These are phyloP conservation scores for Hapalemur alaotrensis DNA, from an alignment of 2,797 vertebrate genomes.

Conservation along the genomic window DNA sequence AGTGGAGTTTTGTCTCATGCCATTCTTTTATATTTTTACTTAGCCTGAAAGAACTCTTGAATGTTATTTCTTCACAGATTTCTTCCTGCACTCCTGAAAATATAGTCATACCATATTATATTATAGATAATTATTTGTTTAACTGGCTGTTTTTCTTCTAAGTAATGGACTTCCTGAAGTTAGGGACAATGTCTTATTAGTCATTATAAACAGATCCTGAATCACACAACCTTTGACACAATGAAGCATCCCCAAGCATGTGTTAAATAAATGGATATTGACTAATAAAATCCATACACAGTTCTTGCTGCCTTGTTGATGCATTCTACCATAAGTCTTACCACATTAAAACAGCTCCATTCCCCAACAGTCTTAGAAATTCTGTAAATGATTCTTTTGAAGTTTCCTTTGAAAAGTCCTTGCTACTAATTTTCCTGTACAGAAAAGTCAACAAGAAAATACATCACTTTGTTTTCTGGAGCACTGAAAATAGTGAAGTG, in stretches of 20 bases:
- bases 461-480: conserved; percentile 8
- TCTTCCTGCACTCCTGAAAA: neutral
- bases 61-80: neutral
- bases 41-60: conserved; percentile 2
- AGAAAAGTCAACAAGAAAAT: conserved; percentile 20
- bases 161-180: conserved; percentile 4
- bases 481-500: conserved; percentile 28
- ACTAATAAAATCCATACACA: neutral
- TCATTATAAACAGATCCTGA: neutral
- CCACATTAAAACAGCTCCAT: conserved; percentile 28
- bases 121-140: neutral
- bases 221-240: neutral
- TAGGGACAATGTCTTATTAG: neutral
- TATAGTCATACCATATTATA: neutral
- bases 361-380: conserved; percentile 33
- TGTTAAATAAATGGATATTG: conserved; percentile 20
- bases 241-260: neutral
- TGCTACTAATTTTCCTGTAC: conserved; percentile 54
- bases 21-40: neutral
- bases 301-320: conserved; percentile 22
- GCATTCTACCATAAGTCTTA: neutral
- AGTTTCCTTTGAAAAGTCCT: conserved; percentile 56
- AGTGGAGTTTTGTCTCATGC: neutral
- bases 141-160: conserved; percentile 36
- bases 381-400: conserved; percentile 47